A percentile compares a stretch with the other conserved stretches of the same genome.
phyloP scores from a whole-genome alignment of 2,888 invertebrate genomes.

The Hemaris fuciformis region DNA sequence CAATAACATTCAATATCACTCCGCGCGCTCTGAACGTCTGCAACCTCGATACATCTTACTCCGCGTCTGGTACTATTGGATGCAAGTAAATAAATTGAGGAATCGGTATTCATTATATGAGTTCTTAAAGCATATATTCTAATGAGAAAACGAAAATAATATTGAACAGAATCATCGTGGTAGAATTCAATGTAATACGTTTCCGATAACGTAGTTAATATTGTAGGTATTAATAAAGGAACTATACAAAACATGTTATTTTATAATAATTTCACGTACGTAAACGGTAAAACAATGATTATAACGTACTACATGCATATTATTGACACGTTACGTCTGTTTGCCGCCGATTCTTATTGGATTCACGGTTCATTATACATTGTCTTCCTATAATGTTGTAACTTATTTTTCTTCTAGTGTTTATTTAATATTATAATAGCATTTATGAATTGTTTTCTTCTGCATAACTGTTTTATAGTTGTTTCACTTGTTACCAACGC shows the following conservation, averaged over 20 bases:
- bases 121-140: no score
- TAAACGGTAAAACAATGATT: neutral
- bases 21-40: neutral
- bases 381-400: neutral
- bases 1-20: constrained; percentile 15
- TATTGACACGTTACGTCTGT: neutral
- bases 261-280: neutral
- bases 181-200: no score
- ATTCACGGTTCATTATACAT: neutral
- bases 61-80: neutral
- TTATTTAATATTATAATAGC: neutral
- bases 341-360: neutral
- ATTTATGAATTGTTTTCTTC: no score
- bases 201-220: neutral
- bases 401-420: neutral
- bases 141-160: no score
- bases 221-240: neutral
- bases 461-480: no score
- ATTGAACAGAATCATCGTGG: no score
- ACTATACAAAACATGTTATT: neutral
- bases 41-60: no score
- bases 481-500: no score
- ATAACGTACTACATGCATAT: neutral
- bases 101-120: no score
- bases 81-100: neutral